Conservation (phyloP, 2,113 vertebrate genomes). For the Heptranchias perlo region DNA sequence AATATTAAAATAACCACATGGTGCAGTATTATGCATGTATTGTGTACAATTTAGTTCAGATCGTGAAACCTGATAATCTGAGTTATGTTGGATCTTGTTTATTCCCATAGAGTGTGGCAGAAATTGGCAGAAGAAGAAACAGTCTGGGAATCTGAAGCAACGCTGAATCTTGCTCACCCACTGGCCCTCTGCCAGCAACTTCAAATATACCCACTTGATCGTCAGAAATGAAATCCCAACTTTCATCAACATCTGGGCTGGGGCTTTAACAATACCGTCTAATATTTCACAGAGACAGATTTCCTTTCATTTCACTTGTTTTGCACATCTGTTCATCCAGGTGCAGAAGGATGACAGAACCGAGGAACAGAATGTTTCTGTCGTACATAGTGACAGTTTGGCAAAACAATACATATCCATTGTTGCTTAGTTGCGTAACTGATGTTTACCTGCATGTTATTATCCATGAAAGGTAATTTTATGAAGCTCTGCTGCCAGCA, state of each 20-base stretch:
- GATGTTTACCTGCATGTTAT: not conserved
- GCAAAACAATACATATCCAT: not conserved
- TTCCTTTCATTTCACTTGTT: constrained; percentile 3
- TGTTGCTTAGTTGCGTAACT: not conserved
- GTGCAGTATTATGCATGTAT: not conserved
- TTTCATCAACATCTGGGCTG: constrained; percentile 29
- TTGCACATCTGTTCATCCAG: not conserved
- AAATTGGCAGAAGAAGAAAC: constrained; percentile 61
- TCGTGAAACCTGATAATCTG: not conserved
- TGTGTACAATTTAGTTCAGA: not conserved
- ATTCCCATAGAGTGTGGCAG: constrained; percentile 46
- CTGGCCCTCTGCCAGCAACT: not conserved
- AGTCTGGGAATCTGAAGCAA: not conserved
- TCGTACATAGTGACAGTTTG: not conserved
- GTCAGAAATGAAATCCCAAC: constrained; percentile 19
- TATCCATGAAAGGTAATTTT: not conserved
- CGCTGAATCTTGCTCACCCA: not conserved
- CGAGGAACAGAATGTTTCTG: not conserved
- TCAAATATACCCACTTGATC: not conserved
- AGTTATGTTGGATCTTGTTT: constrained; percentile 50
- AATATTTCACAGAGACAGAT: constrained; percentile 10
- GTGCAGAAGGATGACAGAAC: not conserved
- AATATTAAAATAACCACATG: not conserved
- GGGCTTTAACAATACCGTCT: constrained; percentile 9
- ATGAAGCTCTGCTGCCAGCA: not conserved